A percentile compares a stretch with the other conserved stretches of the same genome.
phyloP scores from a whole-genome alignment of 1,140 invertebrate species.

The Aphelinus certus region DNA sequence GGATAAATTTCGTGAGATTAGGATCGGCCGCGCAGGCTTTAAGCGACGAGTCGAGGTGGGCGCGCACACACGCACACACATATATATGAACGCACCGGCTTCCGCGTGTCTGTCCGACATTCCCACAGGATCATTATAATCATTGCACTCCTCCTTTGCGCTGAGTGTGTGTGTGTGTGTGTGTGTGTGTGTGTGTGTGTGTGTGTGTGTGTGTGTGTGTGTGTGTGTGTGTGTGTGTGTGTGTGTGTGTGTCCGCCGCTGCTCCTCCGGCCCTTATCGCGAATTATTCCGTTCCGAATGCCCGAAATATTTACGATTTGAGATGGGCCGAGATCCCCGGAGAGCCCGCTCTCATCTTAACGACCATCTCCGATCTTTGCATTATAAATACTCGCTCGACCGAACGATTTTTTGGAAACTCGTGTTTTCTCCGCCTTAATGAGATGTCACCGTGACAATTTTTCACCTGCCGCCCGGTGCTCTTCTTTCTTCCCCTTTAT shows the following conservation, averaged over 20 bases:
- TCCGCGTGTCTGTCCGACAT: slow-evolving; percentile 20
- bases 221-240: too few relatives aligned
- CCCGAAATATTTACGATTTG: slow-evolving; percentile 27
- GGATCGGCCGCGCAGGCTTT: slow-evolving; percentile 20
- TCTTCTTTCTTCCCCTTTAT: slow-evolving; percentile 33
- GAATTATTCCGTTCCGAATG: slow-evolving; percentile 32
- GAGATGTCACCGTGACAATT: slow-evolving; percentile 35
- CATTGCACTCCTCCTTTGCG: not conserved
- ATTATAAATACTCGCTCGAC: too few relatives aligned
- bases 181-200: too few relatives aligned
- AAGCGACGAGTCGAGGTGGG: not conserved
- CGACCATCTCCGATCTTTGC: slow-evolving; percentile 11
- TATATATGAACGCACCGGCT: slow-evolving; percentile 1
- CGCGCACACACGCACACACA: not conserved
- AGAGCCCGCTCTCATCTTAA: slow-evolving; percentile 15
- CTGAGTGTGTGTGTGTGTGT: too few relatives aligned
- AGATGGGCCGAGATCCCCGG: slow-evolving; percentile 7
- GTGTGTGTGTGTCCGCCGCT: not conserved
- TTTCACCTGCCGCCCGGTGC: slow-evolving; percentile 41
- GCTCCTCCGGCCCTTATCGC: not conserved
- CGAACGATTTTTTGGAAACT: too few relatives aligned
- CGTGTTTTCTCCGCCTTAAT: not conserved
- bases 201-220: too few relatives aligned
- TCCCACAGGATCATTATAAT: slow-evolving; percentile 38
- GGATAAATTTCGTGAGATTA: slow-evolving; percentile 41